phyloP scores from a whole-genome alignment of 2,888 invertebrate species.

The Andricus curvator region DNA sequence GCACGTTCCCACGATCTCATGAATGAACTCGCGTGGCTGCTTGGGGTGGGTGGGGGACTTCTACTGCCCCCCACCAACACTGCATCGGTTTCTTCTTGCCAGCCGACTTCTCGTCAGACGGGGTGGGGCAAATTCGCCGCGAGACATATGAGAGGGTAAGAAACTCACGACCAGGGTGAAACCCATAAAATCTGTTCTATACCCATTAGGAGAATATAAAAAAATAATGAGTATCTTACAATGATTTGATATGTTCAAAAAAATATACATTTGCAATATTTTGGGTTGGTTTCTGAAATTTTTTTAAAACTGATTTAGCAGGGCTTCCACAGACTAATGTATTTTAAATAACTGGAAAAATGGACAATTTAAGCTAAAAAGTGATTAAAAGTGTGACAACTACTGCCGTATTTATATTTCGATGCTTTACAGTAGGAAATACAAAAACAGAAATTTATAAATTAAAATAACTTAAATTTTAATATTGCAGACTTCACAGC shows the following conservation, averaged over 20 bases:
- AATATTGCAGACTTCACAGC: too few relatives aligned
- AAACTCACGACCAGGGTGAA: slow-evolving; percentile 63
- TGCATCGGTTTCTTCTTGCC: slow-evolving; percentile 51
- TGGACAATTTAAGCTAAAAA: too few relatives aligned
- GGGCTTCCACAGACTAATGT: too few relatives aligned
- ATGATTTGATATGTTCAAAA: not conserved
- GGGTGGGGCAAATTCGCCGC: slow-evolving; percentile 55
- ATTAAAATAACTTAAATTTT: too few relatives aligned
- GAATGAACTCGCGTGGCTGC: slow-evolving; percentile 78
- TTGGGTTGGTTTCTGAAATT: too few relatives aligned
- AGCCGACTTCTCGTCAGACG: slow-evolving; percentile 46
- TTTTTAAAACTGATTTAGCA: too few relatives aligned
- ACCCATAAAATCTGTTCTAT: slow-evolving; percentile 35
- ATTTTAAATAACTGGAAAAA: too few relatives aligned
- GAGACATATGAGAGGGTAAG: slow-evolving; percentile 60
- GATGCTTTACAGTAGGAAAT: too few relatives aligned
- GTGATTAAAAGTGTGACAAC: too few relatives aligned
- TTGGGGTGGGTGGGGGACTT: slow-evolving; percentile 65
- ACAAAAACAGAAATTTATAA: too few relatives aligned
- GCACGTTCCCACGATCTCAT: slow-evolving; percentile 78
- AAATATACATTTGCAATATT: not conserved
- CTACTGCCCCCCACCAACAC: slow-evolving; percentile 54
- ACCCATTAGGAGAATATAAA: not conserved
- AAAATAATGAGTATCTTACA: not conserved
- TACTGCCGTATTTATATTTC: too few relatives aligned